Base-by-base conservation (phyloP, 23 tunicate genomes). In the Ascidia mentula region DNA sequence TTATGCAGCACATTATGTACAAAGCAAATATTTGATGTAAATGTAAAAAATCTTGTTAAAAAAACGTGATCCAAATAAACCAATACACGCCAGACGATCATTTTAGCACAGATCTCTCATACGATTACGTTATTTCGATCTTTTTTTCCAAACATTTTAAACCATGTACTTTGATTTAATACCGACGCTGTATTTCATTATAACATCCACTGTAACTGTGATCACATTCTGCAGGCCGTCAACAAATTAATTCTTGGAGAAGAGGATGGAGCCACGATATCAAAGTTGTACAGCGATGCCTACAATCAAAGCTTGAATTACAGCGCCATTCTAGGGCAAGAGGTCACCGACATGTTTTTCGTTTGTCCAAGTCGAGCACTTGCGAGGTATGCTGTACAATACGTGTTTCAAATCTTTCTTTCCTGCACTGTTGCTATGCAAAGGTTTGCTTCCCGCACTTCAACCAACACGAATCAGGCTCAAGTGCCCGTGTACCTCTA, bases 301-400 rank as follows among this genome's bases (percentile, higher is more conserved):
- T 36, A 37, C n/a, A 45, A 30, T 15, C 46, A n/a, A 1, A 40
- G 30, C 40, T 65, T 74, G 13, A 84, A 92, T 53, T 87, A 76
- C 46, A 73, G 79, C 20, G 80, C 34, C 24, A 88, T 87, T 32
- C 80, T 93, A 6, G 85, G 85, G 24, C 69, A 72, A 0, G 94
- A 93, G 78, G 53, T 93, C 45, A 88, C 87, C 6, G 95, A 93
- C 36, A 13, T 93, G 71, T 84, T 87, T 32, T 93, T 93, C 73
- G 78, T 60, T 31, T 93, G 98, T 59, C 98, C 98, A 0, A 88
- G 77, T 35, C 69, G 98, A 69, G 89, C 91, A 26, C 0, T 93
- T 40, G 87, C 98, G 9, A 80, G 98, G 98, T 88, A 34, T 3
- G 38, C 18, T n/a, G n/a, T n/a, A n/a, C n/a, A n/a, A n/a, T n/a